Conservation (phyloP, 2,888 invertebrate species). For the Diarsia mendica region DNA sequence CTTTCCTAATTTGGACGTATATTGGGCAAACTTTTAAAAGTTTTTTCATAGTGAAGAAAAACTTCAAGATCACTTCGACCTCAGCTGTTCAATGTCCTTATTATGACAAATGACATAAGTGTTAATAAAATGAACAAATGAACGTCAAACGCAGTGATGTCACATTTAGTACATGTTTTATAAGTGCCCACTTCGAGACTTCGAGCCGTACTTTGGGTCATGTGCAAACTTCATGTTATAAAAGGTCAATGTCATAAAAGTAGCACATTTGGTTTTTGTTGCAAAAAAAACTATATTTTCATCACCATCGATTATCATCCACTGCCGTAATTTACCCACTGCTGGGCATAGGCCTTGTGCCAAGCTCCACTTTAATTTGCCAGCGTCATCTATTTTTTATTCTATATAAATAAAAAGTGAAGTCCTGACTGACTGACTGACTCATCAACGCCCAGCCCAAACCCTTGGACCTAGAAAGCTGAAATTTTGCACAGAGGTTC, state of each 20-base stretch:
- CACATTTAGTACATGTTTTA: constrained; percentile 29
- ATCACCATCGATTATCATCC: too few species aligned
- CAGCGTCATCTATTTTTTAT: too few species aligned
- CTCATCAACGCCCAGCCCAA: too few species aligned
- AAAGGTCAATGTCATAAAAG: constrained; percentile 46
- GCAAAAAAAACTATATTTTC: too few species aligned
- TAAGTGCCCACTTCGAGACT: constrained; percentile 26
- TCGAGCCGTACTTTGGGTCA: constrained; percentile 24
- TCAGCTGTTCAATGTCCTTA: constrained; percentile 37
- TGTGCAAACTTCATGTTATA: constrained; percentile 19
- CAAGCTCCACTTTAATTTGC: too few species aligned
- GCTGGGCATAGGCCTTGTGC: too few species aligned
- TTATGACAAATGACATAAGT: constrained; percentile 48
- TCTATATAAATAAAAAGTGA: too few species aligned
- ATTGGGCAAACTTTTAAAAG: too few species aligned
- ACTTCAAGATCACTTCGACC: constrained; percentile 5
- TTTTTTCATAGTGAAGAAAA: constrained; percentile 7
- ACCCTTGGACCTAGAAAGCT: too few species aligned
- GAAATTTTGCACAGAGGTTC: too few species aligned
- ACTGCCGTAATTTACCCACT: too few species aligned
- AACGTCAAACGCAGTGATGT: constrained; percentile 44
- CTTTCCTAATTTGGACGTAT: neutral
- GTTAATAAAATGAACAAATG: constrained; percentile 34
- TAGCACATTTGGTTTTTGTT: neutral
- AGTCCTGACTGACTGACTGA: too few species aligned